These are phyloP conservation scores for Cerastoderma edule DNA, from an alignment of 2,888 invertebrate genomes.

Conservation along the genomic window DNA sequence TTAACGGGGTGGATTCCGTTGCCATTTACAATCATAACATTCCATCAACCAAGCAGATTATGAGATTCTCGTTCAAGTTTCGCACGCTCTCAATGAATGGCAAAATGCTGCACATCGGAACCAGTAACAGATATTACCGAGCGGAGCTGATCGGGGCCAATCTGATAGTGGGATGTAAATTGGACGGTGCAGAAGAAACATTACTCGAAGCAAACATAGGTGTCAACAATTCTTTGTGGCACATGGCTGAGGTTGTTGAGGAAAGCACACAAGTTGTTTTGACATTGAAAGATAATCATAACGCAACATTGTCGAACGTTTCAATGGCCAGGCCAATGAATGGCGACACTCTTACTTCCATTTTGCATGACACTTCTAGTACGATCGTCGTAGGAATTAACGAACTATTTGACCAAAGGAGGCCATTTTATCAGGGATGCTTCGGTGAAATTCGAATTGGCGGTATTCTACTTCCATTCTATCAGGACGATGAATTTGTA, in stretches of 20 bases:
- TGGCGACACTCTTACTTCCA: conserved; percentile 28
- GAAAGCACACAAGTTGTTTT: conserved; percentile 41
- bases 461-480: conserved; percentile 92
- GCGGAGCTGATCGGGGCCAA: conserved; percentile 63
- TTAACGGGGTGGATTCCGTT: conserved; percentile 90
- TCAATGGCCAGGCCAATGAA: conserved; percentile 17
- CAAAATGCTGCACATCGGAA: conserved; percentile 88
- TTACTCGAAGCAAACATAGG: conserved; percentile 31
- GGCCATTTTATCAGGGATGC: conserved; percentile 89
- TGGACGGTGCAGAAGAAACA: conserved; percentile 45
- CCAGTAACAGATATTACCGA: conserved; percentile 60
- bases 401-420: neutral
- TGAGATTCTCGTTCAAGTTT: conserved; percentile 82
- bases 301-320: conserved; percentile 27
- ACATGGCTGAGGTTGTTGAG: conserved; percentile 55
- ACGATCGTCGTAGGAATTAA: conserved; percentile 31
- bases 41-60: conserved; percentile 86
- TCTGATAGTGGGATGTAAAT: conserved; percentile 64
- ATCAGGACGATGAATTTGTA: conserved; percentile 85
- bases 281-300: conserved; percentile 43
- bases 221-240: conserved; percentile 69
- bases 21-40: conserved; percentile 86
- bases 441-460: conserved; percentile 94
- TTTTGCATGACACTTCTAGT: conserved; percentile 22
- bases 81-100: conserved; percentile 87